Evolutionary conservation across 2,888 invertebrate genomes (phyloP), one percentile per base, ranked within the genome.

Genomic region (Perizoma flavofasciatum): DNA sequence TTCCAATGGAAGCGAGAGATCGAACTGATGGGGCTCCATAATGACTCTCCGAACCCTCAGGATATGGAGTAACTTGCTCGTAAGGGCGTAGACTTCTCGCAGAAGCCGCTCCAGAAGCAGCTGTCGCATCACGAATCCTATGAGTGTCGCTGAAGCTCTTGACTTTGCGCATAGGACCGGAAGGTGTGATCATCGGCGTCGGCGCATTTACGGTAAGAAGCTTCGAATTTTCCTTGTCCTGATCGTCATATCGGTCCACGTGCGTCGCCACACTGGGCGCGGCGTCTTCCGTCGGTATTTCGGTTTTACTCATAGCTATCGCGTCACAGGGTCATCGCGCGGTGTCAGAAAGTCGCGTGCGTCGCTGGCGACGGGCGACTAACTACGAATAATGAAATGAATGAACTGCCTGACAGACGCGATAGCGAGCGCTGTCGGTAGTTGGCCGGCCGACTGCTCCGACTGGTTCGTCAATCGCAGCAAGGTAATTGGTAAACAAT

Each of bases 351-450:
- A 66, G 86, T 79, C 88, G 88, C 90, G 83, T 85, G 88, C 86
- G 88, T 79, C 88, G 87, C 80, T 77, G 77, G 78, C 86, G 86
- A 84, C 89, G 87, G 86, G 83, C 89, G 87, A 87, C 87, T 86
- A 85, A 82, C 85, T 81, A 74, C 74, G 78, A 83, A 82, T 82
- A 81, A 81, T 78, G 75, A 75, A 80, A 77, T 77, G 71, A 72
- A 79, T 58, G 61, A 58, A 72, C 79, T 59, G 59, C 50, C 56
- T 47, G 49, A 49, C 35, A 52, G 49, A 54, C 55, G 51, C 82
- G 78, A 97, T 93, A 96, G 97, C 89, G 97, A 74, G 96, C 90
- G 74, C 97, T 97, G 73, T 97, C 97, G 77, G 97, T 96, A 76
- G 84, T 74, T 82, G 82, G 78, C 85, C 83, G 85, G 86, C 86